Conservation (phyloP, 2,888 invertebrate species). For the Polylopha cassiicola region DNA sequence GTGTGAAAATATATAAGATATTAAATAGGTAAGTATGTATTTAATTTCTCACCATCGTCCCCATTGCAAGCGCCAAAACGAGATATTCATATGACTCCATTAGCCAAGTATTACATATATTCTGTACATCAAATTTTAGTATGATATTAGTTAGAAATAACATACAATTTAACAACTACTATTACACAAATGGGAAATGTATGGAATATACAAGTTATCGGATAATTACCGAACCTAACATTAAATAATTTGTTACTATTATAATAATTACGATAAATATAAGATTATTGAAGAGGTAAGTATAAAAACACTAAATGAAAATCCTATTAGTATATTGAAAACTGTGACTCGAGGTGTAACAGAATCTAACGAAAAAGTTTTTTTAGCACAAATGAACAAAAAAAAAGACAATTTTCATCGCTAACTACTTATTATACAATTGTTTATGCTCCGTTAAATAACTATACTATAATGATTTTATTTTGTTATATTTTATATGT, state of each 20-base stretch:
- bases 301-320: too few relatives aligned
- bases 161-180: slow-evolving; percentile 19
- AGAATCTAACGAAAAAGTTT: slow-evolving; percentile 20
- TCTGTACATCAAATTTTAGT: background rate
- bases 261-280: slow-evolving; percentile 23
- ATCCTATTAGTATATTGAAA: slow-evolving; percentile 10
- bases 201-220: slow-evolving; percentile 26
- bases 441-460: slow-evolving; percentile 68
- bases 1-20: too few relatives aligned
- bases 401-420: slow-evolving; percentile 50
- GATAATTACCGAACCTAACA: slow-evolving; percentile 12
- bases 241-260: slow-evolving; percentile 26
- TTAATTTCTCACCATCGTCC: too few relatives aligned
- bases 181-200: slow-evolving; percentile 22
- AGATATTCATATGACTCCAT: too few relatives aligned
- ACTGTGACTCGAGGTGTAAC: slow-evolving; percentile 5
- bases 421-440: slow-evolving; percentile 72
- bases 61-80: too few relatives aligned
- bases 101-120: too few relatives aligned
- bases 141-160: slow-evolving; percentile 13
- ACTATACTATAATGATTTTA: slow-evolving; percentile 47
- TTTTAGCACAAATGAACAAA: slow-evolving; percentile 31
- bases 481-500: slow-evolving; percentile 30
- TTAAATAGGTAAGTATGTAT: too few relatives aligned
- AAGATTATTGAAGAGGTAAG: too few relatives aligned